Percentiles rank a stretch among this genome's conserved stretches.
Evolutionary conservation across 2,113 vertebrate species (phyloP).

Genomic region (Seriola quinqueradiata): DNA sequence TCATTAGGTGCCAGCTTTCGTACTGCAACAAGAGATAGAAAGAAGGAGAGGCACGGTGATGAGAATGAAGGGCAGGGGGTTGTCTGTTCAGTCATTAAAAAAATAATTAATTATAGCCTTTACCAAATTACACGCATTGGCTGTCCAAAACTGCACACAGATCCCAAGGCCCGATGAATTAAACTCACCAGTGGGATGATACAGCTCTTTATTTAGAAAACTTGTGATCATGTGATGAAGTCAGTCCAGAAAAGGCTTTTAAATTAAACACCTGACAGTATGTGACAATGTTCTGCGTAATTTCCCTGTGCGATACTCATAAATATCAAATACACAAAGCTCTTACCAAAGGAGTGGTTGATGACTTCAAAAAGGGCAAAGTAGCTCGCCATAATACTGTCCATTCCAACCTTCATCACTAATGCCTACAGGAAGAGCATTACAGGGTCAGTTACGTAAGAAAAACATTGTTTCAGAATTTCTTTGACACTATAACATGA

Average conservation of each 20-base stretch:
- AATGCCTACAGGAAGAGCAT: constrained; percentile 85
- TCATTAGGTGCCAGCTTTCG: constrained; percentile 96
- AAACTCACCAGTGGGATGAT: constrained; percentile 10
- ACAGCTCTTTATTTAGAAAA: constrained; percentile 42
- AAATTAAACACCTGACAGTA: constrained; percentile 4
- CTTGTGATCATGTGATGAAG: constrained; percentile 19
- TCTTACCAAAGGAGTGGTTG: constrained; percentile 96
- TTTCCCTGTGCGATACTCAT: neutral
- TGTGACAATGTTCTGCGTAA: constrained; percentile 1
- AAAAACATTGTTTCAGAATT: neutral
- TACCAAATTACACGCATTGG: constrained; percentile 21
- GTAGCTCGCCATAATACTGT: constrained; percentile 95
- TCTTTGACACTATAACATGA: neutral
- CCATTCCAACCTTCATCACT: constrained; percentile 94
- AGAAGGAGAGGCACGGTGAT: neutral
- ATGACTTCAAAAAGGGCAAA: constrained; percentile 98
- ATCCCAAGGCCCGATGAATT: constrained; percentile 12
- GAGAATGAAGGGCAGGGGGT: neutral
- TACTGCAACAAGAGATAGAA: constrained; percentile 79
- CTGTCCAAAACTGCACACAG: constrained; percentile 21
- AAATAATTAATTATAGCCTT: neutral
- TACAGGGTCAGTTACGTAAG: neutral
- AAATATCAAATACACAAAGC: neutral
- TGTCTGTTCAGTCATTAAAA: constrained; percentile 24
- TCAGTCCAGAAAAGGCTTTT: neutral